Evolutionary conservation across 2,888 invertebrate genomes (phyloP).

Genomic region (Urechis unicinctus): DNA sequence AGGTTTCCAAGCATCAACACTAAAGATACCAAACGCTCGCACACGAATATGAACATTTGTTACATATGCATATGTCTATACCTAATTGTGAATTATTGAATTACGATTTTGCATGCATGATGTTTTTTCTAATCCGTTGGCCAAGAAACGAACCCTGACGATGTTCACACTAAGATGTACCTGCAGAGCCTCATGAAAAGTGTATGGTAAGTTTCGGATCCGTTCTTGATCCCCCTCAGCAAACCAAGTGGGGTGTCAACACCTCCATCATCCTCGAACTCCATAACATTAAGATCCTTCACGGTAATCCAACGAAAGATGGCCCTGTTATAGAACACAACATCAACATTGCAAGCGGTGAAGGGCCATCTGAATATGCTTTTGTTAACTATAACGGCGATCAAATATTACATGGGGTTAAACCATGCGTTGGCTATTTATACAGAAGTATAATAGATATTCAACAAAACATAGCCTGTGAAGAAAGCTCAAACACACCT

Average conservation of each 20-base stretch:
- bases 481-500: conserved; percentile 26
- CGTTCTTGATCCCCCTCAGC: conserved; percentile 49
- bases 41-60: no score
- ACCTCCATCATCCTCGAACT: conserved; percentile 56
- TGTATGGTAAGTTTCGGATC: conserved; percentile 52
- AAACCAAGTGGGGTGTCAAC: conserved; percentile 48
- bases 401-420: not conserved
- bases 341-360: not conserved
- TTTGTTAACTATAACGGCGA: no score
- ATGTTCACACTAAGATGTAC: conserved; percentile 26
- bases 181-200: conserved; percentile 51
- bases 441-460: not conserved
- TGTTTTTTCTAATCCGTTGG: no score
- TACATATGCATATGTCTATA: no score
- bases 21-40: no score
- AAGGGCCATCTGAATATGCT: no score
- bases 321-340: conserved; percentile 30
- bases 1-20: no score
- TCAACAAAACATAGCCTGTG: not conserved
- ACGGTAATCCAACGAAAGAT: conserved; percentile 51
- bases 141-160: no score
- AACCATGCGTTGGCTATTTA: no score
- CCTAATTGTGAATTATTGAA: not conserved
- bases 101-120: not conserved
- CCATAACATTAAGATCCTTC: conserved; percentile 49